phyloP scores from a whole-genome alignment of 2,888 invertebrate genomes.

The Sericinus montela region DNA sequence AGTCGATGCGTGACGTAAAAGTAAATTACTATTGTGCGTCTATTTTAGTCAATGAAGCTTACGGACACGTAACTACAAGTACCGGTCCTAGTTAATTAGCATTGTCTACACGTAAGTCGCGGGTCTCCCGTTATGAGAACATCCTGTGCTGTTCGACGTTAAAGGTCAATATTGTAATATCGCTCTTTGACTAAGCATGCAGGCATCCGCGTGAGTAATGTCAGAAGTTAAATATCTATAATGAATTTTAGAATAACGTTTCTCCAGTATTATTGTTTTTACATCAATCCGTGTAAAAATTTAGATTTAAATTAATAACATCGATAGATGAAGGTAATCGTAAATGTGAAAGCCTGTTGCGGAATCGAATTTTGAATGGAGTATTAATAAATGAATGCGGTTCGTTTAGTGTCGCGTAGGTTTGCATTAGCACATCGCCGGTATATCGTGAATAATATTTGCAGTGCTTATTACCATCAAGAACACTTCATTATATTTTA shows the following conservation, averaged over 20 bases:
- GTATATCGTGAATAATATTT: conserved; percentile 26
- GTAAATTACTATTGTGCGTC: conserved; percentile 22
- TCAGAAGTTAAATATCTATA: conserved; percentile 3
- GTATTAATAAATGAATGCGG: not conserved
- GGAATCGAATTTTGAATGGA: conserved; percentile 10
- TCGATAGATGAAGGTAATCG: not conserved
- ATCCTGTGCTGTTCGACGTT: conserved; percentile 18
- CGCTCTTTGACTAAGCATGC: conserved; percentile 8
- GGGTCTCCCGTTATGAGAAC: conserved; percentile 33
- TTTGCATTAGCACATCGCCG: conserved; percentile 27
- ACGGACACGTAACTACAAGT: conserved; percentile 28
- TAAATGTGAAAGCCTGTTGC: conserved; percentile 6
- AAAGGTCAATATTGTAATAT: conserved; percentile 16
- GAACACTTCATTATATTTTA: conserved; percentile 17
- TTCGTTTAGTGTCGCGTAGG: conserved; percentile 23
- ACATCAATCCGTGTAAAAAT: conserved; percentile 11
- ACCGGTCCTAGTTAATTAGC: conserved; percentile 25
- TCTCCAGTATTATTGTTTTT: conserved; percentile 10
- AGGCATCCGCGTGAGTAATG: conserved; percentile 10
- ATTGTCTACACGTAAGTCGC: conserved; percentile 27
- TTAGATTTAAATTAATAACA: conserved; percentile 9
- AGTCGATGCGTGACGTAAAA: conserved; percentile 18
- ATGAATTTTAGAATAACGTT: conserved; percentile 4
- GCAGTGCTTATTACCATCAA: conserved; percentile 19
- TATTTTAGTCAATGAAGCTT: conserved; percentile 22